Evolutionary conservation across 2,888 invertebrate genomes (phyloP).

Genomic region (Ctena decussata): DNA sequence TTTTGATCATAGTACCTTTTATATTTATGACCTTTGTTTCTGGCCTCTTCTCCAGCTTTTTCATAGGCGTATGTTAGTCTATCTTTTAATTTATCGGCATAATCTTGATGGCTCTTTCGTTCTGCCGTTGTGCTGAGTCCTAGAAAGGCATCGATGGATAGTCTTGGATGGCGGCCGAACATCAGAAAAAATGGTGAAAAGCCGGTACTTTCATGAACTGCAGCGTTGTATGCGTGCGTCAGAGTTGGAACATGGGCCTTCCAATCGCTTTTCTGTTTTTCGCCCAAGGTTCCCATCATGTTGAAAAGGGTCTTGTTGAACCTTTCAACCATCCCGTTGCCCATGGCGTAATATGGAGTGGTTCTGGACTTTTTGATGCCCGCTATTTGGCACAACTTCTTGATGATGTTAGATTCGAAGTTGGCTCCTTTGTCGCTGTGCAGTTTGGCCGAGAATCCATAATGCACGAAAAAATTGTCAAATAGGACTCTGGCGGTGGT

Average conservation of each 20-base stretch:
- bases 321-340: background rate
- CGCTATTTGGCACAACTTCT: background rate
- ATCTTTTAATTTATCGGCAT: background rate
- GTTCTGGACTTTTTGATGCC: background rate
- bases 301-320: background rate
- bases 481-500: too few species aligned
- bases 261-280: background rate
- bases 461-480: too few species aligned
- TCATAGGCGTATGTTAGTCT: background rate
- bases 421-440: background rate
- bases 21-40: background rate
- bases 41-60: background rate
- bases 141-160: background rate
- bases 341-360: background rate
- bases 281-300: background rate
- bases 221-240: too few species aligned
- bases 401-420: conserved; percentile 1
- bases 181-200: too few species aligned
- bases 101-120: too few species aligned
- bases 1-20: background rate
- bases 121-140: background rate
- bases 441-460: background rate
- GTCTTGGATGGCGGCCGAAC: too few species aligned
- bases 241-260: too few species aligned
- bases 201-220: too few species aligned